phyloP scores from a whole-genome alignment of 2,797 vertebrate species.

The Centroberyx gerrardi region DNA sequence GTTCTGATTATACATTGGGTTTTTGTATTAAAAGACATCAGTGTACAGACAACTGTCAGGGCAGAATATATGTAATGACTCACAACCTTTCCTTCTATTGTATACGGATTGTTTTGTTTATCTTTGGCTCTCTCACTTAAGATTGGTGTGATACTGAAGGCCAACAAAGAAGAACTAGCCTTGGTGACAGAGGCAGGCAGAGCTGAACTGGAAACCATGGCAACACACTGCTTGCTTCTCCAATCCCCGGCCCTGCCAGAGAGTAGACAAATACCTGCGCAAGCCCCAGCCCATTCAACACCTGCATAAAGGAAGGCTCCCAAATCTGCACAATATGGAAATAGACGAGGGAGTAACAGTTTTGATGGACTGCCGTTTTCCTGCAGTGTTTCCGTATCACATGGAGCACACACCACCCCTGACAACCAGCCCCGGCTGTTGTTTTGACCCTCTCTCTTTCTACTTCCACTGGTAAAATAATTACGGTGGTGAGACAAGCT shows the following conservation, averaged over 20 bases:
- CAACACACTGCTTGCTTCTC: slow-evolving; percentile 84
- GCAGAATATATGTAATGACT: slow-evolving; percentile 65
- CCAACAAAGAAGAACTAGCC: slow-evolving; percentile 81
- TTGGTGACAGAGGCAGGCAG: slow-evolving; percentile 76
- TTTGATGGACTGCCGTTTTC: slow-evolving; percentile 75
- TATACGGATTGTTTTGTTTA: slow-evolving; percentile 69
- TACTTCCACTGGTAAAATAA: slow-evolving; percentile 51
- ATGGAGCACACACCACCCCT: slow-evolving; percentile 41
- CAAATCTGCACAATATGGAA: slow-evolving; percentile 75
- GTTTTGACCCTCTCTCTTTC: slow-evolving; percentile 32
- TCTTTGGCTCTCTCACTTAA: slow-evolving; percentile 71
- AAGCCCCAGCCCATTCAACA: slow-evolving; percentile 82
- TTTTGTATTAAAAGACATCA: slow-evolving; percentile 30
- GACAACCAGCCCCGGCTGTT: slow-evolving; percentile 47
- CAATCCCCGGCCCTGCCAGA: slow-evolving; percentile 81
- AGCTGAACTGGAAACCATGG: slow-evolving; percentile 88
- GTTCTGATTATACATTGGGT: slow-evolving; percentile 47
- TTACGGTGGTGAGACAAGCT: slow-evolving; percentile 42
- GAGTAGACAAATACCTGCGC: slow-evolving; percentile 85
- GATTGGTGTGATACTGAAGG: slow-evolving; percentile 77
- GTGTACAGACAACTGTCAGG: slow-evolving; percentile 36
- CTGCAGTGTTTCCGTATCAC: slow-evolving; percentile 69
- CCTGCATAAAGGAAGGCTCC: slow-evolving; percentile 84
- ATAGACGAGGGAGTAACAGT: slow-evolving; percentile 73
- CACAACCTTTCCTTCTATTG: slow-evolving; percentile 52